These are phyloP conservation scores for Agriopis marginaria DNA, from an alignment of 2,888 invertebrate genomes.

Conservation along the genomic window DNA sequence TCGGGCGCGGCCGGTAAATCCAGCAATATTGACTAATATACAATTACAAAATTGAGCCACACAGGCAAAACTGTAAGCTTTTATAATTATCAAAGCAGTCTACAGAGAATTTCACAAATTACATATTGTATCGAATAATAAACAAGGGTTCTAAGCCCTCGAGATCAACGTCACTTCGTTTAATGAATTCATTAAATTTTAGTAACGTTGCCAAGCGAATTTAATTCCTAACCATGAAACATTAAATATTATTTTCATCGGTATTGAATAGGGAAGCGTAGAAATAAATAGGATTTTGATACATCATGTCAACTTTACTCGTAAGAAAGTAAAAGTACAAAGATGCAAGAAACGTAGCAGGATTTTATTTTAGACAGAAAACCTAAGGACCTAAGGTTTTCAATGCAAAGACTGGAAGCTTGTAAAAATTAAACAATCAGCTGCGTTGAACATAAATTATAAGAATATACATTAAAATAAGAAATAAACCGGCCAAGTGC, in stretches of 20 bases:
- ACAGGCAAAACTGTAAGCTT: conserved; percentile 8
- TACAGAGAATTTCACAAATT: conserved; percentile 31
- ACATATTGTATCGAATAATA: conserved; percentile 36
- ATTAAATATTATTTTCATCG: conserved; percentile 1
- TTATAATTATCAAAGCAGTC: conserved; percentile 28
- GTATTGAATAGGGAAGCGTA: background rate
- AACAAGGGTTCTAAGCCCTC: conserved; percentile 15
- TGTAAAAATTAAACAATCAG: too few relatives aligned
- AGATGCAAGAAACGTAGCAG: background rate
- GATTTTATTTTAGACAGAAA: background rate
- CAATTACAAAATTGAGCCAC: too few relatives aligned
- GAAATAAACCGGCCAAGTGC: too few relatives aligned
- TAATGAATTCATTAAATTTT: conserved; percentile 32
- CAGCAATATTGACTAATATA: background rate
- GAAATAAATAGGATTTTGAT: conserved; percentile 4
- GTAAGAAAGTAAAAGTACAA: background rate
- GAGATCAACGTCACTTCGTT: conserved; percentile 26
- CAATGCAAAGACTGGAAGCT: too few relatives aligned
- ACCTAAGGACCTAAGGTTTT: background rate
- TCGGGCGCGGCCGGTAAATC: too few relatives aligned
- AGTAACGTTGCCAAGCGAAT: conserved; percentile 7
- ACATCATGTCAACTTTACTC: background rate
- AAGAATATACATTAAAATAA: too few relatives aligned
- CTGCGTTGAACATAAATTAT: too few relatives aligned
- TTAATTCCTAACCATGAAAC: background rate